Base-by-base conservation (phyloP, 2,113 vertebrate genomes). In the Callorhinus ursinus region DNA sequence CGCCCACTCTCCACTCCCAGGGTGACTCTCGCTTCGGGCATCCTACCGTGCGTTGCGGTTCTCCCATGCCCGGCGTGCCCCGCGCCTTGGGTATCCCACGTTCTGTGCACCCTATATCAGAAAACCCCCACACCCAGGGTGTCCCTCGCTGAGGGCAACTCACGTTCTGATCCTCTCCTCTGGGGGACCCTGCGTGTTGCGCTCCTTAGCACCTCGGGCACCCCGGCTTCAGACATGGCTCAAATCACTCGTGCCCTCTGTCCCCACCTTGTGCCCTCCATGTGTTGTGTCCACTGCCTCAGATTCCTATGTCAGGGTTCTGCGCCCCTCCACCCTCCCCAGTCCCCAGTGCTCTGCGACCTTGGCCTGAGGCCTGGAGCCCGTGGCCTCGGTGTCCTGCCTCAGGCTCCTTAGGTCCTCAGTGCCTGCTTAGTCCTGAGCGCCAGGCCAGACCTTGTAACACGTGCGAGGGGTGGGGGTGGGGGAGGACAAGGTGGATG, bases 401-500 rank as follows among this genome's bases (percentile, higher is more conserved):
- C 55, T 65, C 63, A 1, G 74, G 39, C 19, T 42, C 42, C 39
- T 36, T 31, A 65, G 72, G 31, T 65, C 79, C 19, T 21, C 42
- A 21, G 10, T 53, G 4, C 7, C 31, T 1, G 10, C 39, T 51
- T 18, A 59, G 31, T 65, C 63, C 26, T 18, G 55, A 28, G 11
- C 46, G 7, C 7, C 16, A 3, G 11, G 53, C 69, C 26, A 33
- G 18, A 26, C 42, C 59, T 22, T 18, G 22, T 10, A 49, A 51
- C 57, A 12, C 0, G 2, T 19, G 42, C 10, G 31, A 10, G 61
- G 26, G 12, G 22, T 1, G 14, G 4, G 33, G 11, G 2, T 46
- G 46, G 46, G 46, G 7, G 7, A 7, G 46, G 46, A 46, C 46
- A 46, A 46, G 15, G 28, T 69, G 22, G 28, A 5, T 14, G 22